A percentile compares a stretch with the other conserved stretches of the same genome.
These are phyloP conservation scores for Edolisoma coerulescens DNA, from an alignment of 2,113 vertebrate genomes.

Conservation along the genomic window DNA sequence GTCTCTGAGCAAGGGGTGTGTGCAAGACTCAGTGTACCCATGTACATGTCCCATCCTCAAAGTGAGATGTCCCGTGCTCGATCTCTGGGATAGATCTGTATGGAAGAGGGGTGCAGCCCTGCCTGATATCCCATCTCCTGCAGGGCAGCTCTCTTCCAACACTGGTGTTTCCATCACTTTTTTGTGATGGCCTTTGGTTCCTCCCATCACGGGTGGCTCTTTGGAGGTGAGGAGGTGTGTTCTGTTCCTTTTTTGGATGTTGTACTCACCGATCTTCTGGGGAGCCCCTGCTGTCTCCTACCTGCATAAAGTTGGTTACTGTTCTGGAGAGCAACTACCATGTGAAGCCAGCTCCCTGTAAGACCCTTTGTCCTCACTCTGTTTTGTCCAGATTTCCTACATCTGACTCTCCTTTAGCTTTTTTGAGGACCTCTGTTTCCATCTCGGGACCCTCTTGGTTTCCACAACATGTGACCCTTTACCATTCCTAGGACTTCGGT, in stretches of 20 bases:
- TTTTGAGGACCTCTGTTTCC: not conserved
- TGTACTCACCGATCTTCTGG: not conserved
- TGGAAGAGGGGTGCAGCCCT: not conserved
- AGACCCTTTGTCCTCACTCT: not conserved
- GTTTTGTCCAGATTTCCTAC: not conserved
- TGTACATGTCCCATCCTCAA: rapidly evolving
- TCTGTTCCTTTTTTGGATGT: not conserved
- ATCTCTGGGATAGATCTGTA: not conserved
- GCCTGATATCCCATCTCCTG: not conserved
- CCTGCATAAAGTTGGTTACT: rapidly evolving
- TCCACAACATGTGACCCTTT: not conserved
- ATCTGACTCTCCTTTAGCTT: not conserved
- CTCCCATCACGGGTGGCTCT: not conserved
- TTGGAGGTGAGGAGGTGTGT: not conserved
- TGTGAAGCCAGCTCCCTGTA: not conserved
- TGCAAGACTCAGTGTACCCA: not conserved
- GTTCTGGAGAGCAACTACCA: not conserved
- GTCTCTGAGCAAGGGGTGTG: not conserved
- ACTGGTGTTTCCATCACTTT: not conserved
- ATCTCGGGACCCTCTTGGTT: not conserved
- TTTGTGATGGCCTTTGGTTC: not conserved
- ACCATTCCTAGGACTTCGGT: not conserved
- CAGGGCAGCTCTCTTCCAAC: not conserved
- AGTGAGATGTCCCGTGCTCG: rapidly evolving
- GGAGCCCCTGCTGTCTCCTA: not conserved